Percentiles rank a stretch among this genome's conserved stretches.
phyloP scores from a whole-genome alignment of 2,113 vertebrate species.

The Lophochroa leadbeateri region DNA sequence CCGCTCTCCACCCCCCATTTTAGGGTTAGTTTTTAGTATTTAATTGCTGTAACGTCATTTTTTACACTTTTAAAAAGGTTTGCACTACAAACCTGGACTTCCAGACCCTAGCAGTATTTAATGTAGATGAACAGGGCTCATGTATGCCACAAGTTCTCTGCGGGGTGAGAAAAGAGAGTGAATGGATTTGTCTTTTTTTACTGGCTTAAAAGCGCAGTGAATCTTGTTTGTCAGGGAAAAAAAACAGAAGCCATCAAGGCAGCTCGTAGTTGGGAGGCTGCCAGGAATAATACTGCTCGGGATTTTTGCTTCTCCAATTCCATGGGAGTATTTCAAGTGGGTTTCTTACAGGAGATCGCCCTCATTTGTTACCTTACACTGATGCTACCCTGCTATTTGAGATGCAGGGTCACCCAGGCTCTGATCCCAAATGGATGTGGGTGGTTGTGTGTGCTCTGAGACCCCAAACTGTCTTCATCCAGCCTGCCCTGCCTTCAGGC shows the following conservation, averaged over 20 bases:
- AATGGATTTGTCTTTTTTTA: neutral
- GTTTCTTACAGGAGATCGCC: neutral
- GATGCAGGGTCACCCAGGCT: neutral
- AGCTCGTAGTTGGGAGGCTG: neutral
- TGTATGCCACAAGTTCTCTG: neutral
- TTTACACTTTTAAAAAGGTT: neutral
- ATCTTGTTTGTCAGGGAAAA: neutral
- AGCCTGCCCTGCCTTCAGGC: neutral
- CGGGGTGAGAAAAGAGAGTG: neutral
- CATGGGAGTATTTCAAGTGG: neutral
- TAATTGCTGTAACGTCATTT: neutral
- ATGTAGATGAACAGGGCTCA: neutral
- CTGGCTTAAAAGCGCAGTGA: neutral
- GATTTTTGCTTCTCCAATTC: neutral
- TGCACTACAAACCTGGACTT: neutral
- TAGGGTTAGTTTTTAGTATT: neutral
- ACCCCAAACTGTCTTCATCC: neutral
- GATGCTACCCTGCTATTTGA: neutral
- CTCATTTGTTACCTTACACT: neutral
- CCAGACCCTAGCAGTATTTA: fast-evolving
- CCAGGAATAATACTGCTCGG: neutral
- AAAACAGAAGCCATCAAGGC: neutral
- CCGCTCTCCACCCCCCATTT: neutral
- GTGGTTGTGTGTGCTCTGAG: neutral
- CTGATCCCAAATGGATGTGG: neutral